Evolutionary conservation across 2,888 invertebrate genomes (phyloP), one percentile per base, ranked within the genome.

Genomic region (Muschampia plurimacula): DNA sequence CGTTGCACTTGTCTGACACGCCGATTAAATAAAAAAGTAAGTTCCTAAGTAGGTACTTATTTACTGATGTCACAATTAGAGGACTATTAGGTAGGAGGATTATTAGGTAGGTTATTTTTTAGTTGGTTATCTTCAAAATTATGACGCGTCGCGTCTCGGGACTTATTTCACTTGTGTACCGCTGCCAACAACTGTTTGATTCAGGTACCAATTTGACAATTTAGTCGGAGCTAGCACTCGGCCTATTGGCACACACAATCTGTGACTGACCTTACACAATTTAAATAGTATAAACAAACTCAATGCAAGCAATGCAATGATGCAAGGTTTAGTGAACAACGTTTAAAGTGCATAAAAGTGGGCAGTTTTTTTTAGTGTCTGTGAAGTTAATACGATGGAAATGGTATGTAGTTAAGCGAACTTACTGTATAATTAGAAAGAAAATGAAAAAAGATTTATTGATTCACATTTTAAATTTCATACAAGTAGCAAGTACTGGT

Each of bases 161-260:
- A 87, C 86, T 86, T 85, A 87, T 86, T 86, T 84, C 82, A 81
- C 84, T 78, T 79, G 84, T 82, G 84, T 80, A 76, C 78, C 82
- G 83, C 80, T 89, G 91, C 91, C 91, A 92, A 88, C 86, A 22
- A 22, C 22, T 81, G 79, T 86, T 88, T 85, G 87, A 89, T 88
- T 87, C 89, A 86, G 86, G 82, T 78, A 84, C 82, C 87, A 84
- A 86, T 87, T 87, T 88, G 87, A 88, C 89, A 86, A 89, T 90
- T 90, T 84, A 92, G 93, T 91, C 83, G 83, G 80, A 83, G 82
- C 82, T 83, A 83, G 83, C 84, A 84, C 86, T 84, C 86, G 83
- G 77, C 78, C 78, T 76, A 77, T 78, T 80, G 83, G 78, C 77
- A 76, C 79, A 75, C 78, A 69, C 80, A 77, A 79, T 77, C 75